phyloP scores from a whole-genome alignment of 2,113 vertebrate genomes.

The Sciurus niger region DNA sequence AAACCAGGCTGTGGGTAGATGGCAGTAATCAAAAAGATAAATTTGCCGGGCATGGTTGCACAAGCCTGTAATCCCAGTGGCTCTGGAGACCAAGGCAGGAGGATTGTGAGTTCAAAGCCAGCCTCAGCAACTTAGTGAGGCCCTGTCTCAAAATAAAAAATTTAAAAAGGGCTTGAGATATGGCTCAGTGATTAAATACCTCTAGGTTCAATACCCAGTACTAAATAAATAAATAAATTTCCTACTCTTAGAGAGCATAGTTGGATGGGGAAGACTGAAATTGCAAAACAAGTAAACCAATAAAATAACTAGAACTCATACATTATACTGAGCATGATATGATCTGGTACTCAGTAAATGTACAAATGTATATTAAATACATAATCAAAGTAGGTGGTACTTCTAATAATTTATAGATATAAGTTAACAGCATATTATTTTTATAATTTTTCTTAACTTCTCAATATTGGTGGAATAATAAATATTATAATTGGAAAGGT shows the following conservation, averaged over 20 bases:
- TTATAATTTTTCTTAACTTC: neutral
- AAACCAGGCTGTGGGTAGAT: neutral
- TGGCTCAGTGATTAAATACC: too few relatives aligned
- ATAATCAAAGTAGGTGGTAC: neutral
- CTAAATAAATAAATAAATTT: too few relatives aligned
- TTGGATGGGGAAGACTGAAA: neutral
- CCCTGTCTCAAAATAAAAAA: too few relatives aligned
- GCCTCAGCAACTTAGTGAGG: too few relatives aligned
- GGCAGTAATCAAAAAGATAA: neutral
- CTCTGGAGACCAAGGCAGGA: too few relatives aligned
- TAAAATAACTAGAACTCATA: neutral
- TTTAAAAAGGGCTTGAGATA: too few relatives aligned
- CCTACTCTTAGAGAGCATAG: neutral
- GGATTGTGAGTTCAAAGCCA: too few relatives aligned
- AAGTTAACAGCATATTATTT: neutral
- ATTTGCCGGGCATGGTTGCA: too few relatives aligned
- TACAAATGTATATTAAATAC: neutral
- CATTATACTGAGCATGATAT: neutral
- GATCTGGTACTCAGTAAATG: neutral
- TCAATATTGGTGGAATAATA: conserved; percentile 23
- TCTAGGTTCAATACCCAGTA: too few relatives aligned
- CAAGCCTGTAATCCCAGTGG: too few relatives aligned
- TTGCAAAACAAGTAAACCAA: neutral
- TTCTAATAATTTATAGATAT: neutral
- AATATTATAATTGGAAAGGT: neutral